A percentile compares a stretch with the other conserved stretches of the same genome.
These are phyloP conservation scores for Microcebus griseorufus DNA, from an alignment of 2,113 vertebrate species.

Conservation along the genomic window DNA sequence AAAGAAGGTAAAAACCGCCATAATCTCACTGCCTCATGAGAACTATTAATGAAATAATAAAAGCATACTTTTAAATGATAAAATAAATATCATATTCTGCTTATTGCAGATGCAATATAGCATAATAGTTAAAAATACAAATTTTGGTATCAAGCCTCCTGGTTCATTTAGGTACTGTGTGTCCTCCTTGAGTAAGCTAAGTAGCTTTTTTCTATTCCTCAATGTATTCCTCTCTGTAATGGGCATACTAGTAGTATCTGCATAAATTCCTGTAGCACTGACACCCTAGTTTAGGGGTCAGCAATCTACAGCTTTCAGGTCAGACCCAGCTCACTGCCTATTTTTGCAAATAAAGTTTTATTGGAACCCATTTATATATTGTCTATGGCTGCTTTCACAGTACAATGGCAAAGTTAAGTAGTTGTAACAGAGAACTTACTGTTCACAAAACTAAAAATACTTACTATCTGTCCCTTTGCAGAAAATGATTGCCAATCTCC, in stretches of 20 bases:
- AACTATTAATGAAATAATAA: neutral
- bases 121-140: neutral
- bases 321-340: neutral
- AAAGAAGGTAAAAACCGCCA: neutral
- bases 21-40: neutral
- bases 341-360: neutral
- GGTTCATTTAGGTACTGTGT: neutral
- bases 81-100: neutral
- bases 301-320: neutral
- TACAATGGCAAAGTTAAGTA: neutral
- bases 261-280: neutral
- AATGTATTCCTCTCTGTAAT: neutral
- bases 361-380: neutral
- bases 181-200: neutral
- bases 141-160: neutral
- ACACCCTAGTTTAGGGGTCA: neutral
- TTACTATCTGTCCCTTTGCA: neutral
- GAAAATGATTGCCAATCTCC: neutral
- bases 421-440: neutral
- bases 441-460: neutral
- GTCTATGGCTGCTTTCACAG: neutral
- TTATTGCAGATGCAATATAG: neutral
- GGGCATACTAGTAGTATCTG: neutral
- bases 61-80: neutral
- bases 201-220: neutral